Evolutionary conservation across 2,113 vertebrate species (phyloP).

Genomic region (Rafetus swinhoei): DNA sequence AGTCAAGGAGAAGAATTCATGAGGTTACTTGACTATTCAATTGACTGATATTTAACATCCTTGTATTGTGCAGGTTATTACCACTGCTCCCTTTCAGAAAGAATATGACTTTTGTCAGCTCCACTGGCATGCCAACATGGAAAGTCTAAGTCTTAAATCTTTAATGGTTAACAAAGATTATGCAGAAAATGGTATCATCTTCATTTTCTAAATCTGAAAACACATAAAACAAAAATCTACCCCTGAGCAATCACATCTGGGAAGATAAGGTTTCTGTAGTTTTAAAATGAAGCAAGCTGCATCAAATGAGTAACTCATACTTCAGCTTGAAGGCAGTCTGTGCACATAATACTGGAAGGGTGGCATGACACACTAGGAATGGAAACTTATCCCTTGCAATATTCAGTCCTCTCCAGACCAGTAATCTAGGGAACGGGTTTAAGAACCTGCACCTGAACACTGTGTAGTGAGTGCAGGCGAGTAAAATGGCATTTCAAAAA

Average conservation of each 20-base stretch:
- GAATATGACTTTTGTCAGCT: not conserved
- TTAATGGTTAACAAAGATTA: not conserved
- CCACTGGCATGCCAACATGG: not conserved
- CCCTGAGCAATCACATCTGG: not conserved
- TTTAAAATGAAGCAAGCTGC: not conserved
- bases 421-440: not conserved
- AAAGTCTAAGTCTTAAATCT: not conserved
- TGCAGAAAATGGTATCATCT: not conserved
- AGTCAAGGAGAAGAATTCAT: too few species aligned
- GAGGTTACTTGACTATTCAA: too few species aligned
- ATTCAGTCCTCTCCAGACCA: not conserved
- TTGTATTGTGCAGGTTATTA: not conserved
- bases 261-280: not conserved
- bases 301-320: not conserved
- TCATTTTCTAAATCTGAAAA: not conserved
- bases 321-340: not conserved
- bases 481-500: not conserved
- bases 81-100: not conserved
- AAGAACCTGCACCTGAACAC: not conserved
- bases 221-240: not conserved
- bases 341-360: not conserved
- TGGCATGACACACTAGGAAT: fast-evolving
- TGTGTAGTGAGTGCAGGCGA: not conserved
- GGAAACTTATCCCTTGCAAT: not conserved
- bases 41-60: too few species aligned